Evolutionary conservation across 1,140 invertebrate species (phyloP), one percentile per base, ranked within the genome.

Genomic region (Augochlora pura): DNA sequence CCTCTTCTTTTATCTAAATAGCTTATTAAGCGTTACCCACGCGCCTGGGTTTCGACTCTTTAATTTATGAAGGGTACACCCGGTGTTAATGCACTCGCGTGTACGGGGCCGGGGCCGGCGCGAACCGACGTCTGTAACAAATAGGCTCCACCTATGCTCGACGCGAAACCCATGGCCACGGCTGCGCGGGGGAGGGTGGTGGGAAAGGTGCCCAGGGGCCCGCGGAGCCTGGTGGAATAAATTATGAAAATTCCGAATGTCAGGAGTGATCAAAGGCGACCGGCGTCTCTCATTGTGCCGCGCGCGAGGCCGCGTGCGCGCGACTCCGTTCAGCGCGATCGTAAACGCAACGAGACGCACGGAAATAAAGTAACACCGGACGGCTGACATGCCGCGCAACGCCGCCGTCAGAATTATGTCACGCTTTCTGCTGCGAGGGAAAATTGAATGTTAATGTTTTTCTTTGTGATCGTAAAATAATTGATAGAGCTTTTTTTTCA

Each of bases 211-310:
- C 42, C 49, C 23, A 69, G 64, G 49, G 59, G 60, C 65, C 63
- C 71, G n/a, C 57, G 71, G 46, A 84, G 80, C 82, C n/a, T n/a
- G n/a, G 69, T 86, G 79, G 88, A 90, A 90, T 90, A 90, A 90
- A 90, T 90, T 90, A 89, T 86, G 83, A 90, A 89, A 90, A 89
- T 88, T 83, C 86, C 83, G 74, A 88, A 87, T 90, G 88, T 88
- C 88, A 87, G 82, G 76, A 86, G 80, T 90, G 90, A 90, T 91
- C 90, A 91, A 91, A 91, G 89, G 82, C 23, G 66, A 59, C 85
- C 89, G 88, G 88, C 42, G 70, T 77, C 82, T 77, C 82, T 89
- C 72, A 88, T 91, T 89, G 88, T 91, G 79, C 77, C 63, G 32
- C 42, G n/a, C n/a, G n/a, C n/a, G n/a, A n/a, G n/a, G n/a, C n/a